phyloP scores from a whole-genome alignment of 2,113 vertebrate genomes.

The Mugil cephalus region DNA sequence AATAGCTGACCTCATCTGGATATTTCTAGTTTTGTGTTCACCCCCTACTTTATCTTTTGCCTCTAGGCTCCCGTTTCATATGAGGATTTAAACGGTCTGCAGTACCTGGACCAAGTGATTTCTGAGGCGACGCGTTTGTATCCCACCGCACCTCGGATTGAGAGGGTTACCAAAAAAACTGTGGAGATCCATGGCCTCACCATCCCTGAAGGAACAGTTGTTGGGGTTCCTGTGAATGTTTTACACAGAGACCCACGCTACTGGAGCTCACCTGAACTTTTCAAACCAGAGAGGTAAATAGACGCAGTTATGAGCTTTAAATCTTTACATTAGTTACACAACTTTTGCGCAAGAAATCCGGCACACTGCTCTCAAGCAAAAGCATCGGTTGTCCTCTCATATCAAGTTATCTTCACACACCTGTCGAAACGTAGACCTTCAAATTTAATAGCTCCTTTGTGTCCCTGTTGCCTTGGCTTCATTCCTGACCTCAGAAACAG shows the following conservation, averaged over 20 bases:
- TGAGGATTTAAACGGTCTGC: constrained; percentile 46
- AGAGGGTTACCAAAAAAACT: constrained; percentile 72
- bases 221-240: constrained; percentile 42
- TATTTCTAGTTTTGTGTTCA: not conserved
- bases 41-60: not conserved
- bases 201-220: constrained; percentile 54
- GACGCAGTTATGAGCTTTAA: not conserved
- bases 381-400: too few relatives aligned
- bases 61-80: constrained; percentile 56
- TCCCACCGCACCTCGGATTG: constrained; percentile 63
- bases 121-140: constrained; percentile 62
- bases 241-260: constrained; percentile 71
- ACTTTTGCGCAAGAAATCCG: too few relatives aligned
- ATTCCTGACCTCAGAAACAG: too few relatives aligned
- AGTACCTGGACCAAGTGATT: constrained; percentile 74
- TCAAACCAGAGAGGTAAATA: constrained; percentile 74
- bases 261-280: constrained; percentile 67
- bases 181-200: constrained; percentile 58
- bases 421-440: too few relatives aligned
- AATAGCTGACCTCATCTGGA: not conserved
- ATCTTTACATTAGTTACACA: not conserved
- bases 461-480: too few relatives aligned
- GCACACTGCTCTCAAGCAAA: too few relatives aligned
- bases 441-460: too few relatives aligned
- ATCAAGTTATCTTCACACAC: too few relatives aligned